Conservation (phyloP, 2,797 vertebrate species). For the Acanthis flammea region DNA sequence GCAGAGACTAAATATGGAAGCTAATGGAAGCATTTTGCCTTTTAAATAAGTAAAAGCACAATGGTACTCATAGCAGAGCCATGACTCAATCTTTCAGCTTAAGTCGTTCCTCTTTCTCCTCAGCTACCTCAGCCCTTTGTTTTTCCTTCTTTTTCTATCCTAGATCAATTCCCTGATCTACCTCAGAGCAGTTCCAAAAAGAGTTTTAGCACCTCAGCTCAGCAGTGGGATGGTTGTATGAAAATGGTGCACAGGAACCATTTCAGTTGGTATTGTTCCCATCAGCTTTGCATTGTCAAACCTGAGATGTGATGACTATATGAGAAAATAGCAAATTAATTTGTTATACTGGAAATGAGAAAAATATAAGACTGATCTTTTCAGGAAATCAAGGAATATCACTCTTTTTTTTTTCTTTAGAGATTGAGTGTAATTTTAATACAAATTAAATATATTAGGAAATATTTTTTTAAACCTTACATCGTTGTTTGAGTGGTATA, state of each 20-base stretch:
- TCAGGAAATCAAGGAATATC: neutral
- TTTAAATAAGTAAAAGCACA: neutral
- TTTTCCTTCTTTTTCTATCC: neutral
- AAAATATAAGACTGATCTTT: neutral
- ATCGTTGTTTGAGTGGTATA: neutral
- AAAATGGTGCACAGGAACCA: rapidly evolving
- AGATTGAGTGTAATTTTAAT: neutral
- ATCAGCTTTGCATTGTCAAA: neutral
- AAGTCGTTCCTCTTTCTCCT: neutral
- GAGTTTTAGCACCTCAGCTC: neutral
- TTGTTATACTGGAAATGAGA: neutral
- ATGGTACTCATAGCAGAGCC: neutral
- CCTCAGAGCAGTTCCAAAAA: neutral
- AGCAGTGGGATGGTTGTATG: neutral
- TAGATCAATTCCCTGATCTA: neutral
- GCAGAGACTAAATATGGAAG: neutral
- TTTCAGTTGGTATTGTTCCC: neutral
- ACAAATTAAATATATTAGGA: neutral
- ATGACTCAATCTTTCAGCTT: neutral
- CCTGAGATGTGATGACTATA: neutral
- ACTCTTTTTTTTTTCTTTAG: neutral
- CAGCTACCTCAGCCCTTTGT: neutral
- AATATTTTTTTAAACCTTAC: neutral
- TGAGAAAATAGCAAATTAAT: neutral
- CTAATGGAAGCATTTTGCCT: neutral